These are phyloP conservation scores for Augiades crinisus DNA, from an alignment of 2,888 invertebrate species.

Conservation along the genomic window DNA sequence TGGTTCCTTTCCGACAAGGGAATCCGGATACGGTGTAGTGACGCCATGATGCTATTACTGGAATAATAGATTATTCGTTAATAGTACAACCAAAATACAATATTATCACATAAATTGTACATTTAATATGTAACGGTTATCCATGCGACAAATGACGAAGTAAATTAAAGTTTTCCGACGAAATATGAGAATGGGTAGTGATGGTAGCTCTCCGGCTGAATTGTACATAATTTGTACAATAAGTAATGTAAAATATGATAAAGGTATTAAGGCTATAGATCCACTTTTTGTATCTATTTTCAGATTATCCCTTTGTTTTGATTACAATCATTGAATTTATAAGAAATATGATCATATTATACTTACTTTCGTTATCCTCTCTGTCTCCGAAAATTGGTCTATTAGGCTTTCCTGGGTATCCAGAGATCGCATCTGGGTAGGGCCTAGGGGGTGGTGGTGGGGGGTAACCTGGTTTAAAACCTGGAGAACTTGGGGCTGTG, in stretches of 20 bases:
- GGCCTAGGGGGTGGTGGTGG: slow-evolving; percentile 1
- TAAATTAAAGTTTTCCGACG: too few species aligned
- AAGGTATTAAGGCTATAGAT: too few species aligned
- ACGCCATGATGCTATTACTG: slow-evolving; percentile 83
- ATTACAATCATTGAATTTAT: background rate
- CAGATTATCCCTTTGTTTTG: too few species aligned
- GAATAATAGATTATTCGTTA: slow-evolving; percentile 13
- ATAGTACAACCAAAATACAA: background rate
- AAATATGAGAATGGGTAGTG: too few species aligned
- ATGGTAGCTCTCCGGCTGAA: too few species aligned
- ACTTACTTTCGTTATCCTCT: slow-evolving; percentile 34
- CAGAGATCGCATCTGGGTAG: slow-evolving; percentile 7
- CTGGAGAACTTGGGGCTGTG: slow-evolving; percentile 26
- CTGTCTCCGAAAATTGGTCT: slow-evolving; percentile 35
- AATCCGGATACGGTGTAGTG: slow-evolving; percentile 91
- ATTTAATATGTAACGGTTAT: too few species aligned
- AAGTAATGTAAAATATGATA: too few species aligned
- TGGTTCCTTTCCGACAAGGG: slow-evolving; percentile 86
- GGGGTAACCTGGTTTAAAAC: slow-evolving; percentile 29
- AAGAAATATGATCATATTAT: background rate
- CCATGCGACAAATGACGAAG: too few species aligned
- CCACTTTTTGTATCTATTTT: too few species aligned
- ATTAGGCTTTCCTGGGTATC: slow-evolving; percentile 37
- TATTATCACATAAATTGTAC: too few species aligned
- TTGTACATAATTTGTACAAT: too few species aligned